Conservation (phyloP, 2,888 invertebrate genomes). For the Nephrotoma appendiculata region DNA sequence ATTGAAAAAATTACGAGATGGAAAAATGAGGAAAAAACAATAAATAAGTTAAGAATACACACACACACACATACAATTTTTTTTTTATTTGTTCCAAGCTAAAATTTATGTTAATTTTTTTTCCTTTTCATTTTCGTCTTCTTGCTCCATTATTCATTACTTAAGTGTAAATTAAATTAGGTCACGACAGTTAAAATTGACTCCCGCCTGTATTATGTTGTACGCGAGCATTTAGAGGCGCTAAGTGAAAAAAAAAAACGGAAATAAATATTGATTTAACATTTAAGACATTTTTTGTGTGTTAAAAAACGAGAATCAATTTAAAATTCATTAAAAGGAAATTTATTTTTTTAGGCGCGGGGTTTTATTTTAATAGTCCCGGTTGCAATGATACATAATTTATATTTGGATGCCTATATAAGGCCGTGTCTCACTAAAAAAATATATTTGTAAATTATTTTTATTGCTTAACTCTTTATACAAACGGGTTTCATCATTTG, state of each 20-base stretch:
- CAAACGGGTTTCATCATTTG: no score
- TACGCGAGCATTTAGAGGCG: neutral
- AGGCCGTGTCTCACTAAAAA: no score
- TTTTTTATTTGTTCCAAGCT: neutral
- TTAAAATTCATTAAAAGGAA: neutral
- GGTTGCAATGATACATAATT: neutral
- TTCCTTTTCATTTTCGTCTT: neutral
- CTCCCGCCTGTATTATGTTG: neutral
- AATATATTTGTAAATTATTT: no score
- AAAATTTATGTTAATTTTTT: neutral
- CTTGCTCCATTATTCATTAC: neutral
- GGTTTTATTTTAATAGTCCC: neutral
- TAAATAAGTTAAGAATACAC: neutral
- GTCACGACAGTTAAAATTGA: neutral
- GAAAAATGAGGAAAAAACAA: neutral
- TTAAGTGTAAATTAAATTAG: neutral
- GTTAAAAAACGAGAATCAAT: neutral
- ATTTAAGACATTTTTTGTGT: neutral
- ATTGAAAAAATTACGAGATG: neutral
- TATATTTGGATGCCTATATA: no score
- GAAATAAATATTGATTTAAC: neutral
- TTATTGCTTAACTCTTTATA: no score
- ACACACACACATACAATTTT: neutral
- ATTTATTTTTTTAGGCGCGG: neutral
- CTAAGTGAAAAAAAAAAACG: neutral